Evolutionary conservation across 1,140 invertebrate genomes (phyloP), one percentile per base, ranked within the genome.

Genomic region (Maconellicoccus hirsutus): DNA sequence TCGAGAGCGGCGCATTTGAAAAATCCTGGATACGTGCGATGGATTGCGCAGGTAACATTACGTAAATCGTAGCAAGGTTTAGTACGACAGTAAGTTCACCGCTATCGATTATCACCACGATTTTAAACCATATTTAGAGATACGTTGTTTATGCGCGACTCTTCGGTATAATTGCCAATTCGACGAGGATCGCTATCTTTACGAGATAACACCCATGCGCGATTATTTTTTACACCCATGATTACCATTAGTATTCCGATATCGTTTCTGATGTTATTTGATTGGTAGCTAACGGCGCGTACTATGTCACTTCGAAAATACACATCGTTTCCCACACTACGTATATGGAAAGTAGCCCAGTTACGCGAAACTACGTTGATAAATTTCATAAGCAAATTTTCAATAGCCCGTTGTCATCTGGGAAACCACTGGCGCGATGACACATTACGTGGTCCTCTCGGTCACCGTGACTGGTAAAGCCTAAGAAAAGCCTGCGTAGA

Each of bases 261-360:
- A 52, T 19, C 42, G 42, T 52, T 52, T 14, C 42, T 52, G 42
- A 52, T 16, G 42, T n/a, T 52, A 16, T 52, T 52, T 52, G n/a
- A 52, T 52, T 52, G 42, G 6, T 52, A 16, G 42, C 16, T 16
- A 16, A 14, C 42, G 42, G 10, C 42, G 42, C 16, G 42, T 33
- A 33, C 29, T 16, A 16, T 52, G 12, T 52, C 42, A 19, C 42
- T 52, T 52, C 6, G 42, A 52, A 52, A 52, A 19, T 52, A 16
- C 16, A 52, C 42, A 16, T 16, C 42, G n/a, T 16, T 52, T 52
- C 42, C 42, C 42, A 52, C 42, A 52, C 42, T 52, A 8, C 42
- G 42, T 52, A 52, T 52, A 52, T 52, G 42, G 42, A 52, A 52
- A 52, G 42, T 52, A 52, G 42, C 42, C 42, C 42, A 52, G 42